phyloP scores from a whole-genome alignment of 2,113 vertebrate species.

The Peucedramus taeniatus region DNA sequence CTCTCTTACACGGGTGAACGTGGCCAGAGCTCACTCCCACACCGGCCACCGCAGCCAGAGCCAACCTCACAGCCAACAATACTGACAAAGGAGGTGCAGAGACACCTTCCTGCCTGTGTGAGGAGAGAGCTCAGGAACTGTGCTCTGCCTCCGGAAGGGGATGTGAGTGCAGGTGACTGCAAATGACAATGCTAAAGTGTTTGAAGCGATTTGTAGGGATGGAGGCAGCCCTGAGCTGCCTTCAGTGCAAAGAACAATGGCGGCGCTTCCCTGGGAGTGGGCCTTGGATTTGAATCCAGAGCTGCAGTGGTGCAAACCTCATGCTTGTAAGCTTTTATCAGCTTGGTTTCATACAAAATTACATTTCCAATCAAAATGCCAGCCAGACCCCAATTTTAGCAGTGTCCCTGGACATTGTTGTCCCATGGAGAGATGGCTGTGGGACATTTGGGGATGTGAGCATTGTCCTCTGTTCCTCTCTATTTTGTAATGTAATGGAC shows the following conservation, averaged over 20 bases:
- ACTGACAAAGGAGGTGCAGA: background rate
- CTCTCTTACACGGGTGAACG: background rate
- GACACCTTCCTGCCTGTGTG: fast-evolving
- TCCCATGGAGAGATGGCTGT: background rate
- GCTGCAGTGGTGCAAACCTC: background rate
- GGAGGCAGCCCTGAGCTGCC: background rate
- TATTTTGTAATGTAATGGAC: background rate
- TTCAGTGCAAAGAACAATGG: background rate
- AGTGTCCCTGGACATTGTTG: background rate
- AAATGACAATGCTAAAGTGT: background rate
- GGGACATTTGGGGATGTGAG: fast-evolving
- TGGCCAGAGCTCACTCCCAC: background rate
- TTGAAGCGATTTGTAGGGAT: background rate
- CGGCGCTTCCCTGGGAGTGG: fast-evolving
- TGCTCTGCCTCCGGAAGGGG: background rate
- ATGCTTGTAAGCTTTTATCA: background rate
- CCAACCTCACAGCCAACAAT: fast-evolving
- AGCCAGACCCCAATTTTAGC: background rate
- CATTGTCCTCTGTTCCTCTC: background rate
- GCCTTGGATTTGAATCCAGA: background rate
- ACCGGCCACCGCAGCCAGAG: background rate
- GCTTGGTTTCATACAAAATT: background rate
- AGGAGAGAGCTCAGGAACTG: background rate
- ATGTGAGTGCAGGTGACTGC: background rate
- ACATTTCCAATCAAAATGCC: background rate